Percentiles rank a stretch among this genome's conserved stretches.
These are phyloP conservation scores for Cebidichthys violaceus DNA, from an alignment of 2,113 vertebrate genomes.

Conservation along the genomic window DNA sequence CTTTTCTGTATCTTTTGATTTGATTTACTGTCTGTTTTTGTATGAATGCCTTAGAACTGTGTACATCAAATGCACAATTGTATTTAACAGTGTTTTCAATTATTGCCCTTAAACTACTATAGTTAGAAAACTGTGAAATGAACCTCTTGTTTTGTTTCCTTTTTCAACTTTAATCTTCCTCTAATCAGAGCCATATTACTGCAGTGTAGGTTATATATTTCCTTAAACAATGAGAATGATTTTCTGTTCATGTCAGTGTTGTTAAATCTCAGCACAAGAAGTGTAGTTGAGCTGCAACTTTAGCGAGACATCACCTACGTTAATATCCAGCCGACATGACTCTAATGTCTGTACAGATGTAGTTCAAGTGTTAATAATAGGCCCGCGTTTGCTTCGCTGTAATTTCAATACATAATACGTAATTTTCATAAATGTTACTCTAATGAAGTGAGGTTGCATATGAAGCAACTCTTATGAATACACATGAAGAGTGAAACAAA, in stretches of 20 bases:
- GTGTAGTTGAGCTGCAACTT: constrained; percentile 86
- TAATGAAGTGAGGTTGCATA: constrained; percentile 92
- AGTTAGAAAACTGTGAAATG: not conserved
- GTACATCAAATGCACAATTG: not conserved
- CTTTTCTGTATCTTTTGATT: constrained; percentile 9
- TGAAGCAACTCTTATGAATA: constrained; percentile 88
- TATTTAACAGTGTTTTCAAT: not conserved
- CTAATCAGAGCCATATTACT: constrained; percentile 26
- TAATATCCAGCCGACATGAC: constrained; percentile 86
- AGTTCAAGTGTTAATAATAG: constrained; percentile 91
- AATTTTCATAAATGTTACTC: constrained; percentile 93
- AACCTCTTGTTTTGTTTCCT: not conserved
- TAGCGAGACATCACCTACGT: constrained; percentile 86
- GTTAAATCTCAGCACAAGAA: not conserved
- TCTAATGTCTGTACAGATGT: constrained; percentile 88
- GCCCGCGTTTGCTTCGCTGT: constrained; percentile 84
- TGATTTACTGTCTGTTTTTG: not conserved
- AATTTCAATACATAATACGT: constrained; percentile 82
- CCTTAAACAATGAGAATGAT: constrained; percentile 6
- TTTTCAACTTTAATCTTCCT: not conserved
- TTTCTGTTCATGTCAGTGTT: constrained; percentile 20
- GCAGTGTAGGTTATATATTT: not conserved
- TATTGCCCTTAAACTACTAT: not conserved
- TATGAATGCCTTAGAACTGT: not conserved
- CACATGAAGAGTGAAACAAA: constrained; percentile 86